phyloP scores from a whole-genome alignment of 2,888 invertebrate species.

The Drosophila prolongata region DNA sequence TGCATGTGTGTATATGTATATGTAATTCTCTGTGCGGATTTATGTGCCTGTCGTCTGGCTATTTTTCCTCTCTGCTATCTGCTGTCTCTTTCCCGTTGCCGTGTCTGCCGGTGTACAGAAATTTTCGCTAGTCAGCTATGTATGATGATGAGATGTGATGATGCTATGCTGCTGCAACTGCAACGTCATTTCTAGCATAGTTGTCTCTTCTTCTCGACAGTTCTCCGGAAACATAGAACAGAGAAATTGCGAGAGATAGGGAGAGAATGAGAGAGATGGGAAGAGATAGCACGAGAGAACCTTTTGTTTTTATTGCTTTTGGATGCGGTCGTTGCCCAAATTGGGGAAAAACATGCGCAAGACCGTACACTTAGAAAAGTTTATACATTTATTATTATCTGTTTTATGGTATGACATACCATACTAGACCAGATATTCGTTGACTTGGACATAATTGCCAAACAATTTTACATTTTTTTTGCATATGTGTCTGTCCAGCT shows the following conservation, averaged over 20 bases:
- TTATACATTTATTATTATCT: too few relatives aligned
- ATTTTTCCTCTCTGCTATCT: slow-evolving; percentile 35
- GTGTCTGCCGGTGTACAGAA: slow-evolving; percentile 38
- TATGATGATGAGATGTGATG: slow-evolving; percentile 34
- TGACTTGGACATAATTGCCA: too few relatives aligned
- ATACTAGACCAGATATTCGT: too few relatives aligned
- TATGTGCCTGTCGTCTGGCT: slow-evolving; percentile 48
- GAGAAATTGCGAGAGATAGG: slow-evolving; percentile 13
- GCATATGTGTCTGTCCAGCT: too few relatives aligned
- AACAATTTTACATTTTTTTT: too few relatives aligned
- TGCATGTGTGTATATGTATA: slow-evolving; percentile 19
- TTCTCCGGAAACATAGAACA: slow-evolving; percentile 49
- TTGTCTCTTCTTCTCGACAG: slow-evolving; percentile 50
- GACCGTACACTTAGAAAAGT: slow-evolving; percentile 3
- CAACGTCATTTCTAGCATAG: slow-evolving; percentile 40
- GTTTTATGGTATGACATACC: too few relatives aligned
- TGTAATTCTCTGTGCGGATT: slow-evolving; percentile 13
- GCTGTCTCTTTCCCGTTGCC: slow-evolving; percentile 30
- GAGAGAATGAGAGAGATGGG: neutral
- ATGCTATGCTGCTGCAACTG: slow-evolving; percentile 22
- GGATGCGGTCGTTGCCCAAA: slow-evolving; percentile 58
- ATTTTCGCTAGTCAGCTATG: slow-evolving; percentile 43
- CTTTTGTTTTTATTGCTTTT: slow-evolving; percentile 34
- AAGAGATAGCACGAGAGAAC: slow-evolving; percentile 9
- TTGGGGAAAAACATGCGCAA: slow-evolving; percentile 65